These are phyloP conservation scores for Rhizomys pruinosus DNA, from an alignment of 2,113 vertebrate species.

Conservation along the genomic window DNA sequence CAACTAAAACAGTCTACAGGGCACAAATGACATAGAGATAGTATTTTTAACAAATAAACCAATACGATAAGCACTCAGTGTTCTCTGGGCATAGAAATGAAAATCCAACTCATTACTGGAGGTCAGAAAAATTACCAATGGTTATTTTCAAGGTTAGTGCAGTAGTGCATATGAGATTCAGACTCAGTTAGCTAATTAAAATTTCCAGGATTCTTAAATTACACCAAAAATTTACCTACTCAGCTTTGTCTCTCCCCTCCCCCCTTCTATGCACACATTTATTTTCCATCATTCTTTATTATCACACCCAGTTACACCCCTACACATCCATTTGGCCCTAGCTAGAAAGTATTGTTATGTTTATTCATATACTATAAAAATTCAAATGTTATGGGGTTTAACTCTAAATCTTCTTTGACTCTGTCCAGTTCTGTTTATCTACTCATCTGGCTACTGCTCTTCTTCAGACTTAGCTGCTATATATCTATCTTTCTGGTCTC, in stretches of 20 bases:
- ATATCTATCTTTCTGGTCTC: background rate
- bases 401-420: background rate
- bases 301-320: background rate
- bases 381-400: background rate
- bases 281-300: background rate
- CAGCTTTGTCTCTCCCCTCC: background rate
- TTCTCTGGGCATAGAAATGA: slow-evolving; percentile 1
- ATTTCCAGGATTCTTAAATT: background rate
- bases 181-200: background rate
- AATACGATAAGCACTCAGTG: background rate
- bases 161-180: background rate
- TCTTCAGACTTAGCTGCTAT: background rate
- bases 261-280: background rate
- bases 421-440: background rate
- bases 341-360: background rate
- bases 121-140: background rate
- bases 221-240: background rate
- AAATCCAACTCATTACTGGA: background rate
- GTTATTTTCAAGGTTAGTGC: background rate
- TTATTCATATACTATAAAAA: too few relatives aligned
- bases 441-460: background rate
- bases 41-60: background rate
- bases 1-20: background rate
- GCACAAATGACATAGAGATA: background rate
- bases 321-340: background rate